These are phyloP conservation scores for Heterodera carotae DNA, from an alignment of 1,140 invertebrate species.

Conservation along the genomic window DNA sequence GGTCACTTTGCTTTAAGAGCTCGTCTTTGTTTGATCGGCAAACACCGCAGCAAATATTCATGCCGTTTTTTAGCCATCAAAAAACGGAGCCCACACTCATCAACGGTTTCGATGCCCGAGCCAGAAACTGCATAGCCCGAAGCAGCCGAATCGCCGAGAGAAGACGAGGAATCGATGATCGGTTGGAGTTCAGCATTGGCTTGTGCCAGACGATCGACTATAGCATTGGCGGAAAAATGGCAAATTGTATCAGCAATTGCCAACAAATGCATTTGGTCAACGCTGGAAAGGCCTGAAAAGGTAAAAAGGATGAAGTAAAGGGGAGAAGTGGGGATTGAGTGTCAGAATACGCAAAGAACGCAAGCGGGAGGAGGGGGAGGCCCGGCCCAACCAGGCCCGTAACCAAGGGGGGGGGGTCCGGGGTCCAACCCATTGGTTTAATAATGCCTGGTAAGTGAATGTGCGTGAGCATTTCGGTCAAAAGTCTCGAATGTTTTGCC, in stretches of 20 bases:
- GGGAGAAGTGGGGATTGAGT: no score
- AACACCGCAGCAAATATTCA: conserved; percentile 85
- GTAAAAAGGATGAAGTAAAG: not conserved
- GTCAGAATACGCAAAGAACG: no score
- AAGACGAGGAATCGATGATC: conserved; percentile 49
- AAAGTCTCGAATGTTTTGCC: conserved; percentile 66
- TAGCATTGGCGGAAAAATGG: conserved; percentile 64
- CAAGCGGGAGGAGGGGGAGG: no score
- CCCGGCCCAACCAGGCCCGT: no score
- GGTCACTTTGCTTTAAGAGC: conserved; percentile 39
- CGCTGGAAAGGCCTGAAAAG: conserved; percentile 75
- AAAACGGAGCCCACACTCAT: conserved; percentile 95
- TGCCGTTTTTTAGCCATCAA: conserved; percentile 96
- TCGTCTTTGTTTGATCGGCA: conserved; percentile 81
- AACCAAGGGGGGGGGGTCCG: no score
- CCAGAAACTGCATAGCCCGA: conserved; percentile 80
- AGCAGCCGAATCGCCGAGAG: conserved; percentile 76
- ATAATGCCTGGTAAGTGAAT: conserved; percentile 82
- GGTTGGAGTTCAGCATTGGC: conserved; percentile 59
- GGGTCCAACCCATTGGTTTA: not conserved
- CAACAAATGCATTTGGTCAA: conserved; percentile 98
- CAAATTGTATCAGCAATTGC: conserved; percentile 94
- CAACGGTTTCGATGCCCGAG: conserved; percentile 77
- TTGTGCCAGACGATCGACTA: conserved; percentile 60
- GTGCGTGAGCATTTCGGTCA: conserved; percentile 87